Conservation (phyloP, 2,888 invertebrate genomes). For the Acrobasis repandana region DNA sequence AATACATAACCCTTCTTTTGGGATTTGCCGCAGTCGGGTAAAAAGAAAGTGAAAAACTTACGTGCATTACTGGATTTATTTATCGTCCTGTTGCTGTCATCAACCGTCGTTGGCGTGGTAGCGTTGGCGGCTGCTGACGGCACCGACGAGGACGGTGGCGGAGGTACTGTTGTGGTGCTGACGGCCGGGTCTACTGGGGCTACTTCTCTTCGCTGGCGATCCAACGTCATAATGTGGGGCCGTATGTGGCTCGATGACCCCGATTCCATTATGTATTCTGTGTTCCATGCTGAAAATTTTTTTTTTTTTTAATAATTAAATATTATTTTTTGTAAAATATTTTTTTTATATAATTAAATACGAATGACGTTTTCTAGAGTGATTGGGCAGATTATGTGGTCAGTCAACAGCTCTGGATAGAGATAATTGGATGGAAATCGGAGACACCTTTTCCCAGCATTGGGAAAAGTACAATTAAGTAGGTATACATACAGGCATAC, state of each 20-base stretch:
- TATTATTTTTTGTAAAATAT: too few species aligned
- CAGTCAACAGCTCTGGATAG: too few species aligned
- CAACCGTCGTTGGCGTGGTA: neutral
- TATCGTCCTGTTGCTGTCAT: neutral
- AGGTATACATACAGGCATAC: too few species aligned
- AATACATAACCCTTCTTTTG: too few species aligned
- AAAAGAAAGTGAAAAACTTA: too few species aligned
- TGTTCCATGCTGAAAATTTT: slow-evolving; percentile 39
- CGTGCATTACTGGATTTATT: neutral
- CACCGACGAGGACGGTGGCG: neutral
- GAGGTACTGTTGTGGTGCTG: neutral
- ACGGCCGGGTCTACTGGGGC: neutral
- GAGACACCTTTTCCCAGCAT: too few species aligned
- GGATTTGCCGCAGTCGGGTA: too few species aligned
- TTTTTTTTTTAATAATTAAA: neutral
- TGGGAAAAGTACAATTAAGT: too few species aligned
- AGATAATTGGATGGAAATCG: too few species aligned
- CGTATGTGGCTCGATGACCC: slow-evolving; percentile 28
- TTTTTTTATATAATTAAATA: too few species aligned
- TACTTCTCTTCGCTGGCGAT: slow-evolving; percentile 36
- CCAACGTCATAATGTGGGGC: slow-evolving; percentile 37
- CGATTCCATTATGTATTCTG: slow-evolving; percentile 39
- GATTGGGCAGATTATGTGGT: too few species aligned
- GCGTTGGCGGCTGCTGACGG: neutral
- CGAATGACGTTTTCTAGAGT: too few species aligned